A percentile compares a stretch with the other conserved stretches of the same genome.
phyloP scores from a whole-genome alignment of 2,113 vertebrate species.

The Hypocryptadius cinnamomeus region DNA sequence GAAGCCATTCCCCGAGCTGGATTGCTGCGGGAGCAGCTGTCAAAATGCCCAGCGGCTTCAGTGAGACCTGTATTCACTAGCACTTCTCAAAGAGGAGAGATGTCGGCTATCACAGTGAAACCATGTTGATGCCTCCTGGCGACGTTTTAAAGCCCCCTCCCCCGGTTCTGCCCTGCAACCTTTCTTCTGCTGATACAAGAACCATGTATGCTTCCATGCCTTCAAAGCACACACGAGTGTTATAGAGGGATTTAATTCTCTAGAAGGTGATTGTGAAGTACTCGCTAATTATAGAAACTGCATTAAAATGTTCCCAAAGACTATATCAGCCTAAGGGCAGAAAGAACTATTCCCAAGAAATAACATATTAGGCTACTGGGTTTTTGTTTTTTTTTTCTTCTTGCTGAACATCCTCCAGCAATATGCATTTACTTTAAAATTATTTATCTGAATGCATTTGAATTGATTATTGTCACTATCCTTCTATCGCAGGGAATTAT shows the following conservation, averaged over 20 bases:
- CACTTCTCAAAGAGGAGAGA: background rate
- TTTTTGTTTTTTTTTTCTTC: background rate
- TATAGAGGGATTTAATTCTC: background rate
- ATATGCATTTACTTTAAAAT: background rate
- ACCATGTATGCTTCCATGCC: background rate
- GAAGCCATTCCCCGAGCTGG: background rate
- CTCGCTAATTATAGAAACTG: background rate
- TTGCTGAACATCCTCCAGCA: background rate
- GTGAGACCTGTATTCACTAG: background rate
- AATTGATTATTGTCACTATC: conserved; percentile 6
- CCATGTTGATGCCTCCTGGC: background rate
- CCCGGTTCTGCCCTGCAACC: background rate
- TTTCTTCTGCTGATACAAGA: background rate
- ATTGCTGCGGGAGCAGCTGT: background rate
- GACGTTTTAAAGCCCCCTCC: background rate
- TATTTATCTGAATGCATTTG: conserved; percentile 33
- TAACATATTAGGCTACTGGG: background rate
- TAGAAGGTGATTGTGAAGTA: background rate
- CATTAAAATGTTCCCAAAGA: background rate
- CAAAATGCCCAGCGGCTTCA: background rate
- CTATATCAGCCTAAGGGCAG: background rate
- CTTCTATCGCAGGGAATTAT: background rate
- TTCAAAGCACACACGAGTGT: background rate
- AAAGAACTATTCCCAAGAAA: background rate
- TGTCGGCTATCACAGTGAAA: background rate